phyloP scores from a whole-genome alignment of 2,113 vertebrate genomes.

The Ursus arctos region DNA sequence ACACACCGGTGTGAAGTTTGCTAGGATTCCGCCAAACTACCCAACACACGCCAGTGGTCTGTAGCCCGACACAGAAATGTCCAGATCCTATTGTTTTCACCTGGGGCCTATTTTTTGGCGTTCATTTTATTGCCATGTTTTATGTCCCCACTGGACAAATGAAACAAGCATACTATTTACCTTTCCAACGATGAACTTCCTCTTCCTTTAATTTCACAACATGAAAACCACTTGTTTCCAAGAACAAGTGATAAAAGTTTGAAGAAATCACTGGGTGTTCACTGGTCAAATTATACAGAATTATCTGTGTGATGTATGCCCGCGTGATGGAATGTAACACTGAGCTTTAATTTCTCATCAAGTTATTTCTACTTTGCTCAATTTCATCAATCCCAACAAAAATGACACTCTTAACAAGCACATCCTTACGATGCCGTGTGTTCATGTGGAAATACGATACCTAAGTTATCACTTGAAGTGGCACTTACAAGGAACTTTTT shows the following conservation, averaged over 20 bases:
- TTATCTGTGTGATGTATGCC: no score
- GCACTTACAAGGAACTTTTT: not conserved
- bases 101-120: no score
- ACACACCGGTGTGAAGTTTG: not conserved
- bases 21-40: not conserved
- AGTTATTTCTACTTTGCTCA: not conserved
- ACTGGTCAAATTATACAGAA: not conserved
- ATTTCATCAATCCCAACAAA: not conserved
- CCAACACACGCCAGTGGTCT: rapidly evolving
- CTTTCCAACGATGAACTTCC: not conserved
- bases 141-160: not conserved
- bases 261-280: not conserved
- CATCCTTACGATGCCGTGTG: not conserved
- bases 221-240: not conserved
- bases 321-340: not conserved
- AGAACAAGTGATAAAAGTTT: not conserved
- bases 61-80: not conserved
- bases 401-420: not conserved
- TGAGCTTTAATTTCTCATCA: not conserved
- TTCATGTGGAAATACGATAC: not conserved
- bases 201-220: not conserved
- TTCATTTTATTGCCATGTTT: not conserved
- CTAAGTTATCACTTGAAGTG: not conserved
- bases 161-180: not conserved
- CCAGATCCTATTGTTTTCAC: not conserved